Base-by-base conservation (phyloP, 2,888 invertebrate genomes). In the Pterobdella sp. region DNA sequence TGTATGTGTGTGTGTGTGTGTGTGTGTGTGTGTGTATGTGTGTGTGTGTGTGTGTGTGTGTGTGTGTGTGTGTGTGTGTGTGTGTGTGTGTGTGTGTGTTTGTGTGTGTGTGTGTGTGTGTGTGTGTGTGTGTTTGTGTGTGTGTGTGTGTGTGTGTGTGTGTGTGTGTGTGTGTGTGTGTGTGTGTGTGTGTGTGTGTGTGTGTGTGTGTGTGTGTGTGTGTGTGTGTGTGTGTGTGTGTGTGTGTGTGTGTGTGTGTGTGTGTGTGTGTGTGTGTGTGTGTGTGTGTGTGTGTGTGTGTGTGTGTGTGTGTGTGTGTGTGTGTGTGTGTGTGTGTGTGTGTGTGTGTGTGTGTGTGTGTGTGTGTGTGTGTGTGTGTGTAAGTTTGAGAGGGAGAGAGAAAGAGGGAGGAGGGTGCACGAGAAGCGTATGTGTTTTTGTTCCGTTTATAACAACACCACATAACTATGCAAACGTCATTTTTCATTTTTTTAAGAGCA, bases 331-430 rank as follows among this genome's bases (percentile, higher is more conserved):
- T 65, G 65, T 65, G 35, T 65, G 65, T 65, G 32, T 65, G 65
- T 65, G 35, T 34, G 65, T 65, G 35, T 65, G 65, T 65, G 35
- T 65, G 65, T 65, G 32, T 65, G 65, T 65, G 4, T 65, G 65
- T 65, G 35, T 65, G 65, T 65, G 4, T 65, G 65, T 65, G 4
- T 65, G 65, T 65, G 7, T 65, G 65, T 65, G 4, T 65, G 65
- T 65, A n/a, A n/a, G n/a, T n/a, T n/a, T n/a, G n/a, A n/a, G n/a
- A n/a, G n/a, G 4, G 29, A 88, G 76, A 95, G 95, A 78, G 81
- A 82, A 66, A 67, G 80, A 73, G 94, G 94, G 37, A 90, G 91
- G 75, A 88, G 89, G 7, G 94, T 94, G 79, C 94, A 95, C 84
- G 94, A 94, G 84, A 88, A n/a, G 49, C 22, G 49, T 42, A 22